phyloP scores from a whole-genome alignment of 2,797 vertebrate species.

The Spinus pinus region DNA sequence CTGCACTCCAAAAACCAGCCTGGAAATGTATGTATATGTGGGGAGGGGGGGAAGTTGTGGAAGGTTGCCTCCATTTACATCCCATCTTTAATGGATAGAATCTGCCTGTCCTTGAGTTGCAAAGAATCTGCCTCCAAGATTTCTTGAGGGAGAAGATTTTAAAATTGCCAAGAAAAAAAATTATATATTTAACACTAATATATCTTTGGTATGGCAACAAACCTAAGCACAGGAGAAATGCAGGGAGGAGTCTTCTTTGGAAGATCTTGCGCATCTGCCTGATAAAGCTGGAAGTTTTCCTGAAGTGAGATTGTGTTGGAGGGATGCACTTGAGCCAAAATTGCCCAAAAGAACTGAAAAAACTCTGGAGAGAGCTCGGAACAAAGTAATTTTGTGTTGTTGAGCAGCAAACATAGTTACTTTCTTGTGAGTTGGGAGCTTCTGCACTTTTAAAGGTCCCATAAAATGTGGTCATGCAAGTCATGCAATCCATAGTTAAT shows the following conservation, averaged over 20 bases:
- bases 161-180: neutral
- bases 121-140: constrained; percentile 72
- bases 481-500: neutral
- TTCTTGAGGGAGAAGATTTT: neutral
- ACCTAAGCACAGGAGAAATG: neutral
- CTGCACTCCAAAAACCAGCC: constrained; percentile 85
- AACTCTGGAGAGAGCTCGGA: neutral
- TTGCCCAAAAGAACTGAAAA: neutral
- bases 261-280: neutral
- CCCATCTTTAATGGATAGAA: constrained; percentile 94
- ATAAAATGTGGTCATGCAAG: neutral
- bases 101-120: constrained; percentile 87
- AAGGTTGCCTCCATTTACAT: constrained; percentile 92
- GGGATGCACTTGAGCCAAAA: neutral
- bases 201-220: neutral
- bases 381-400: neutral
- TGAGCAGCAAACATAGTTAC: neutral
- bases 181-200: neutral
- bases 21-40: constrained; percentile 68
- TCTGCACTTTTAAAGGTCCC: neutral
- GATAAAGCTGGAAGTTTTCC: neutral
- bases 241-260: neutral
- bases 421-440: neutral
- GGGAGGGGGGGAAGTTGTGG: constrained; percentile 56
- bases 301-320: neutral